Base-by-base conservation (phyloP, 2,888 invertebrate genomes). In the Phaedon cochleariae region DNA sequence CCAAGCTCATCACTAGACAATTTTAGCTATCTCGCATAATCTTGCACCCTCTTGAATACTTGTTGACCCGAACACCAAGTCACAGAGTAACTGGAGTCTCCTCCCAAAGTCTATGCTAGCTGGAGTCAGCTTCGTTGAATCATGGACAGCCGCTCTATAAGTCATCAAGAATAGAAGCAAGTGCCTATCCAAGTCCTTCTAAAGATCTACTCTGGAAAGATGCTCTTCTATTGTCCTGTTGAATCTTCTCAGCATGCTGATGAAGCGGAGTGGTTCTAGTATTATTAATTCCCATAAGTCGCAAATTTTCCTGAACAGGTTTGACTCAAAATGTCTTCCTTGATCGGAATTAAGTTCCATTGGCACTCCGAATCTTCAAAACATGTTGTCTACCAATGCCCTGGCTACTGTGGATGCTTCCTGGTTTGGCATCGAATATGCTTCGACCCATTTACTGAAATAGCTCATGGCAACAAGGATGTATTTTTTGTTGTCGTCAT, bases 241-340 rank as follows among this genome's bases (percentile, higher is more conserved):
- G 54, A 75, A 71, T 41, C 73, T 59, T 22, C 76, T 76, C 4
- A 76, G 73, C 72, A 76, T 76, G 31, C 77, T 77, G 54, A 7
- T 26, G 26, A 26, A 26, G 26, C 3, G 26, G 4, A 3, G 22
- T 53, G 2, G 31, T 53, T 26, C 53, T 53, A 12, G 53, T 53
- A 3, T 53, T 53, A 12, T 22, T 22, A 12, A 53, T 26, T 2
- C 53, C 53, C 21, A 53, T 4, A 53, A 53, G 9, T 53, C 15
- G 10, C 29, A 53, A 49, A 49, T 17, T 4, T 49, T 49, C 26
- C 22, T 20, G 53, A 53, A 53, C 12, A 53, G 5, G 10, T 10
- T 31, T 6, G 53, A 53, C 17, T 53, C 53, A 20, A 54, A 54
- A 20, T 54, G 29, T 34, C 29, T 26, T 34, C 18, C 26, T 54